Base-by-base conservation (phyloP, 2,888 invertebrate genomes). In the Panopea generosa region DNA sequence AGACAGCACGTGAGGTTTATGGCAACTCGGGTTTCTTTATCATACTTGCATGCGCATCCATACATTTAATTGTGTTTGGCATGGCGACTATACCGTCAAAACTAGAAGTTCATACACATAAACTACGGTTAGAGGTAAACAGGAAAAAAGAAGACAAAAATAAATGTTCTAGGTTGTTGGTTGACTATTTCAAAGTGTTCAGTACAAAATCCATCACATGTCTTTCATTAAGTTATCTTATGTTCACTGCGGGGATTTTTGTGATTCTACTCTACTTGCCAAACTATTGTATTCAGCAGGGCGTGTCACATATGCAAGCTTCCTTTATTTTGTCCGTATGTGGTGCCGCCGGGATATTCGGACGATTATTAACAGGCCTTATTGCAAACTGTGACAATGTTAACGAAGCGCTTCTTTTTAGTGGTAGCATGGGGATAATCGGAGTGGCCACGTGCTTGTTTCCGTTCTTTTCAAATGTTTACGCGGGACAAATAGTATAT, bases 1-100 rank as follows among this genome's bases (percentile, higher is more conserved):
- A 68, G 16, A 59, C 26, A 45, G 61, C 71, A 1, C 29, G 24
- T 2, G 60, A 68, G 14, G 20, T 29, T 2, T 63, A 63, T 57
- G 67, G 76, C 3, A 50, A 43, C n/a, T 60, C 43, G 9, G 76
- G 76, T 18, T 76, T 76, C 52, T 76, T 76, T 40, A 57, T 76
- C 9, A 47, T 57, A 3, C 57, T 76, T 3, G 71, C 67, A 6
- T 57, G 76, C 47, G 59, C 20, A 59, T 76, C 53, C 66, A 76
- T 33, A 71, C 76, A 11, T 71, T 67, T 3, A 59, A 52, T 40
- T n/a, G n/a, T n/a, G n/a, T n/a, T n/a, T n/a, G n/a, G n/a, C n/a
- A n/a, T n/a, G n/a, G n/a, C n/a, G n/a, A n/a, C n/a, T n/a, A n/a
- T n/a, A n/a, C n/a, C n/a, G n/a, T n/a, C n/a, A n/a, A n/a, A n/a